Evolutionary conservation across 2,888 invertebrate species (phyloP), one percentile per base, ranked within the genome.

Genomic region (Pinctada fucata): DNA sequence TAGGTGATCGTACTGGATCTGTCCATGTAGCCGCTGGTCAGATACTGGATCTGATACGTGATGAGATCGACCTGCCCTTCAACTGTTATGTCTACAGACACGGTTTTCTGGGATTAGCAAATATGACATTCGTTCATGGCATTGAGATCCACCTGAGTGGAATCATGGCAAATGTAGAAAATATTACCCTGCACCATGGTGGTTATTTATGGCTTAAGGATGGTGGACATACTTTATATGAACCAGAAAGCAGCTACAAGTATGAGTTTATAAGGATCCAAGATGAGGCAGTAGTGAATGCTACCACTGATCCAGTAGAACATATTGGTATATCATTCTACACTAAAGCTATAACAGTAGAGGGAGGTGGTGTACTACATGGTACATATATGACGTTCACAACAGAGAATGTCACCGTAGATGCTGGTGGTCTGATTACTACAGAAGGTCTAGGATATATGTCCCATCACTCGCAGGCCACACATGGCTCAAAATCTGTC

Each of bases 181-280:
- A 89, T 77, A 73, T 89, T 2, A 89, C 88, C 0, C 78, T 89
- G 3, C 88, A 88, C 58, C 88, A 87, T 58, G 85, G 85, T 52
- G 89, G 88, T 8, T 88, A 85, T 72, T 73, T 89, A 4, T 89
- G 89, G 89, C 80, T 88, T 13, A 85, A 87, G 76, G 85, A 88
- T 79, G 89, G 89, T 10, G 89, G 89, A 10, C 76, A 82, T 3
- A 89, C 88, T 0, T 58, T 70, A 2, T 77, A 69, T 5, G 80
- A 85, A 67, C 67, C 79, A 13, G 75, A 80, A 13, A 88, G 86
- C 68, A 70, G 74, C 2, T 89, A 89, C 67, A 76, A 71, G n/a
- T 87, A 88, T 76, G 81, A 86, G 47, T 82, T 75, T 48, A 73
- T 89, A 2, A 79, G 85, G 48, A 84, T 89, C 45, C 88, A 88